Conservation (phyloP, 1,140 invertebrate genomes). For the Hycleus cichorii region DNA sequence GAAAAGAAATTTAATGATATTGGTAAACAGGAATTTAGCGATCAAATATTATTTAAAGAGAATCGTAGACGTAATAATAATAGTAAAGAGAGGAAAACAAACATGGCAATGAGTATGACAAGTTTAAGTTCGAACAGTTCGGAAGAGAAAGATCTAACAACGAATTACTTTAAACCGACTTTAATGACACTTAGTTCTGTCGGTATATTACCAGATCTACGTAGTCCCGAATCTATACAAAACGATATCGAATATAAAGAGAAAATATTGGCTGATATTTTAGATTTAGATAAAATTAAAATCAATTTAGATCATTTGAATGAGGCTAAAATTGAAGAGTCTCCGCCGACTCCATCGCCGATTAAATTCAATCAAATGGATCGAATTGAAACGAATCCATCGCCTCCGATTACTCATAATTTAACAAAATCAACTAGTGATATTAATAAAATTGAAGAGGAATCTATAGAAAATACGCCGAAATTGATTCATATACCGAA, state of each 20-base stretch:
- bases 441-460: neutral
- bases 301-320: conserved; percentile 21
- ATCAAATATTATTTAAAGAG: conserved; percentile 48
- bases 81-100: neutral
- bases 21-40: conserved; percentile 48
- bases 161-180: conserved; percentile 28
- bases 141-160: conserved; percentile 20
- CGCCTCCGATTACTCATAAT: neutral
- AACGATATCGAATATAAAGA: conserved; percentile 50
- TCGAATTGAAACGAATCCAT: neutral
- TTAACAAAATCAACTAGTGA: neutral
- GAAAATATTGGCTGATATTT: conserved; percentile 45
- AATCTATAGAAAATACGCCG: neutral
- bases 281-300: conserved; percentile 43
- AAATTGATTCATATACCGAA: conserved; percentile 27
- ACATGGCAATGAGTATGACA: conserved; percentile 18
- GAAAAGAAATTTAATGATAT: conserved; percentile 42
- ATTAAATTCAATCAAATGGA: too few relatives aligned
- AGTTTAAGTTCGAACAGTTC: conserved; percentile 31
- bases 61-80: conserved; percentile 39
- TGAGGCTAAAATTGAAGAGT: neutral
- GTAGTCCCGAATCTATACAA: conserved; percentile 47
- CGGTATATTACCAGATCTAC: conserved; percentile 39
- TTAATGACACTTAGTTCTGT: conserved; percentile 42
- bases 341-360: neutral